Evolutionary conservation across 2,888 invertebrate species (phyloP), one percentile per base, ranked within the genome.

Genomic region (Eupithecia abbreviata): DNA sequence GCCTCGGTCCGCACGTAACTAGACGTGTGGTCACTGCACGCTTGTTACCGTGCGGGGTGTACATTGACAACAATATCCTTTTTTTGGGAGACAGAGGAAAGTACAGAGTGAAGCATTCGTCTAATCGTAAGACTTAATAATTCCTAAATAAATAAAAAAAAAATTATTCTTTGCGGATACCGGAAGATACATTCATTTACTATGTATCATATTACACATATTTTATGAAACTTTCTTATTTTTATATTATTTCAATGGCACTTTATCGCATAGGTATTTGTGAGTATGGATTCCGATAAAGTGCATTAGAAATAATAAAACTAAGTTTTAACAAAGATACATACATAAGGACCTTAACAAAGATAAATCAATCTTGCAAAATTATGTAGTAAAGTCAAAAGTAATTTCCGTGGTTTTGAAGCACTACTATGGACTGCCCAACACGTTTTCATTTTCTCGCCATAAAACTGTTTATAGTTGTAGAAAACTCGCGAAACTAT

Each of bases 21-120:
- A 7, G 55, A 67, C 66, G 74, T 74, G 76, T 79, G 78, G 78
- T 79, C 78, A 78, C 74, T 72, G 15, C 66, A 15, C 66, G 18
- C 10, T 30, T 18, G 66, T 30, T 41, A 30, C 66, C 13, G 13
- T 42, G 30, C 15, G 13, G 7, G 4, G 12, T 65, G 70, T 70
- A 73, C 71, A 71, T 67, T 68, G 75, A 58, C 62, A 4, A 62
- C 12, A 4, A 62, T 62, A 62, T 18, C 4, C 10, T 12, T 4
- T 10, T 62, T 30, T 62, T 30, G 30, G 18, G 12, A 12, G 4
- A 58, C 4, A 55, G n/a, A n/a, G 55, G 13, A 55, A 6, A 55
- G 5, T n/a, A 55, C 18, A 58, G 55, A 55, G n/a, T 55, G 2
- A 13, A 55, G n/a, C 55, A n/a, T n/a, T n/a, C 6, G 7, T n/a